A percentile compares a stretch with the other conserved stretches of the same genome.
phyloP scores from a whole-genome alignment of 2,797 vertebrate species.

The Odontamblyopus rebecca region DNA sequence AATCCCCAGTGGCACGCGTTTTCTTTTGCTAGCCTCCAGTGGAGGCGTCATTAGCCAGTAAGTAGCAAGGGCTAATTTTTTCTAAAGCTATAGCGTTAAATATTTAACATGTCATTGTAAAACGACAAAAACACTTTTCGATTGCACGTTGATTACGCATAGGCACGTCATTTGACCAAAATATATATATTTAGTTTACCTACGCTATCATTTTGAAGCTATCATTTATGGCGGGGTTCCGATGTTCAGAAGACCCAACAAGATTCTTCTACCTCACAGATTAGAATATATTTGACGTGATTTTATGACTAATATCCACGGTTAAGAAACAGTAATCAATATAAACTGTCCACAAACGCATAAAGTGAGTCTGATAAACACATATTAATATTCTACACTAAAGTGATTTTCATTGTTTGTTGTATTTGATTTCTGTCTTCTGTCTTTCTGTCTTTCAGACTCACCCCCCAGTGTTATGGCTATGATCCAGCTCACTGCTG shows the following conservation, averaged over 20 bases:
- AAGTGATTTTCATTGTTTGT: not conserved
- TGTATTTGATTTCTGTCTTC: conserved; percentile 6
- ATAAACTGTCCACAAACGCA: not conserved
- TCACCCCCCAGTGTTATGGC: conserved; percentile 38
- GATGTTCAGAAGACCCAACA: too few relatives aligned
- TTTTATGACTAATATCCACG: not conserved
- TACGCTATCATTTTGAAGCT: not conserved
- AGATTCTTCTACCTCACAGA: too few relatives aligned
- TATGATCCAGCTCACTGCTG: conserved; percentile 28
- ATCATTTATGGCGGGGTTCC: too few relatives aligned
- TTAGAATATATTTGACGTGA: too few relatives aligned
- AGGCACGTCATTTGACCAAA: not conserved
- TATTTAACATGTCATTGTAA: not conserved
- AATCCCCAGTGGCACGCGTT: not conserved
- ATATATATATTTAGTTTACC: not conserved
- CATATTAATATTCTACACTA: too few relatives aligned
- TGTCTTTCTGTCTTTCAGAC: conserved; percentile 27
- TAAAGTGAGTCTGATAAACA: not conserved
- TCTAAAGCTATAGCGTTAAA: too few relatives aligned
- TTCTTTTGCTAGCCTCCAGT: not conserved
- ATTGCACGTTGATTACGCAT: too few relatives aligned
- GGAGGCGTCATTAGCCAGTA: not conserved
- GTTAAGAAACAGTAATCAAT: not conserved
- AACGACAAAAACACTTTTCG: not conserved
- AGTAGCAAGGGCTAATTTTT: not conserved